A percentile compares a stretch with the other conserved stretches of the same genome.
These are phyloP conservation scores for Chelonoidis abingdonii DNA, from an alignment of 2,113 vertebrate species.

Conservation along the genomic window DNA sequence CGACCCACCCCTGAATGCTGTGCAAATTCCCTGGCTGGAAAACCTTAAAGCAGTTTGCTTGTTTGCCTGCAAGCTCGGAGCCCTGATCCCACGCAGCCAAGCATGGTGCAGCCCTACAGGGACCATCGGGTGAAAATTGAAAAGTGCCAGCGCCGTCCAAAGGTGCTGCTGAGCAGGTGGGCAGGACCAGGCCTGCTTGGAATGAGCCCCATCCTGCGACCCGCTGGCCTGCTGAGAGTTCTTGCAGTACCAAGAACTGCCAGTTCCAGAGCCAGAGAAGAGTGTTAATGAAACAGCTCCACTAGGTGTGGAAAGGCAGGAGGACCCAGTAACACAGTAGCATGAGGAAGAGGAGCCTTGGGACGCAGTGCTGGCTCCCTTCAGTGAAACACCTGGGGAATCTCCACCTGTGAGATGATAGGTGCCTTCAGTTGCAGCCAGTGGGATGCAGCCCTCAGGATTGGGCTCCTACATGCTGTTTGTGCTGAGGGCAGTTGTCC, in stretches of 20 bases:
- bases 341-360: neutral
- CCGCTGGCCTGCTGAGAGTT: neutral
- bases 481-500: neutral
- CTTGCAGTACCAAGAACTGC: neutral
- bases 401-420: neutral
- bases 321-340: neutral
- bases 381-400: neutral
- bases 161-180: neutral
- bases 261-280: neutral
- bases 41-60: neutral
- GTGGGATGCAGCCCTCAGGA: rapidly evolving
- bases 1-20: neutral
- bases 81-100: neutral
- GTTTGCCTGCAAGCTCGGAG: neutral
- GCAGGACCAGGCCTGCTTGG: rapidly evolving
- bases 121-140: neutral
- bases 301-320: neutral
- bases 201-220: neutral
- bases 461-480: rapidly evolving
- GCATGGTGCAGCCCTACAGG: neutral
- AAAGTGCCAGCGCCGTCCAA: neutral
- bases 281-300: constrained; percentile 29
- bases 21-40: neutral
- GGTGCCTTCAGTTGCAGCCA: neutral
- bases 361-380: neutral